Evolutionary conservation across 2,797 vertebrate species (phyloP), one percentile per base, ranked within the genome.

Genomic region (Rhincodon typus): DNA sequence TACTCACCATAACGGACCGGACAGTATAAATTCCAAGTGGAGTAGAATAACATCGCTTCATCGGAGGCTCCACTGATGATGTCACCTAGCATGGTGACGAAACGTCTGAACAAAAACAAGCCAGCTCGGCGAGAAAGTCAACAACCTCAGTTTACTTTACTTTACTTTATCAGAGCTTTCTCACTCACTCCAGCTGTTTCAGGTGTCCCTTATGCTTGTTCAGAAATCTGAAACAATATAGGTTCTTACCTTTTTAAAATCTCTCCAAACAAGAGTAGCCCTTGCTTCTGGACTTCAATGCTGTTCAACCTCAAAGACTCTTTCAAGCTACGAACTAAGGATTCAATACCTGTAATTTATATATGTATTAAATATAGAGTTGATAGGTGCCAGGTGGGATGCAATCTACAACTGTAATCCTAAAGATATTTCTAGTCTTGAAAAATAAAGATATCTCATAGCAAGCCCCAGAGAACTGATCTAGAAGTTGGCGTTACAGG

Each of bases 271-370:
- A 99, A 98, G 96, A 98, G 97, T 69, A 99, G 97, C 79, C 99
- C 99, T 97, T 98, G 98, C 96, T 98, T 99, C 34, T 98, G 98
- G 95, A 99, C 97, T 95, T 99, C 98, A 69, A 97, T 95, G 91
- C 98, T 98, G 97, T 98, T 98, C 96, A 98, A 96, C 96, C 96
- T 97, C 96, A 99, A 96, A 96, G 97, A 97, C 96, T 96, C 97
- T 88, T 97, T 98, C 74, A 99, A 97, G 97, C 99, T 99, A 96
- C 98, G 98, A 97, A 99, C 96, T 96, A 99, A 96, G 46, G 98
- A 98, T 96, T 99, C 99, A 25, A 99, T 98, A 94, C 99, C 99
- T 99, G 95, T 95, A 10, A 95, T 93, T 66, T 42, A 96, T 86
- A 84, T 91, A 30, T 1, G 4, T 30, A 74, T 74, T 74, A 74